A percentile compares a stretch with the other conserved stretches of the same genome.
Conservation (phyloP, 2,113 vertebrate species). For the Mus spicilegus region DNA sequence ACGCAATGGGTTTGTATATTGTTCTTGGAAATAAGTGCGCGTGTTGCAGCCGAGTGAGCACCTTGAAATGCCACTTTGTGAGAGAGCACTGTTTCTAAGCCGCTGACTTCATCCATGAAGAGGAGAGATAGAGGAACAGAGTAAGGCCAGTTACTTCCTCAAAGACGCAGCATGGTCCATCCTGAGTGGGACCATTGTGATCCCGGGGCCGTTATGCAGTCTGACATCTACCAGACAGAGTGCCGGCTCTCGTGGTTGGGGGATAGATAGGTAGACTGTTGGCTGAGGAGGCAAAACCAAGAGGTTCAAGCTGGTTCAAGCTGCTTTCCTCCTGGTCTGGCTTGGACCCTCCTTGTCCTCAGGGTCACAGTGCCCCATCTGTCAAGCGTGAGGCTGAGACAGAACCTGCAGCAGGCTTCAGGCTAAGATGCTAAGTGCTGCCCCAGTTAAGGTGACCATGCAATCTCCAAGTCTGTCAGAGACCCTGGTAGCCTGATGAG, state of each 20-base stretch:
- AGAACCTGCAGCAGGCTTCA: background rate
- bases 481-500: conserved; percentile 72
- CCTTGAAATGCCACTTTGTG: background rate
- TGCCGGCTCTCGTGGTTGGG: background rate
- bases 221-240: background rate
- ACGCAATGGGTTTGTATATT: background rate
- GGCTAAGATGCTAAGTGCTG: conserved; percentile 62
- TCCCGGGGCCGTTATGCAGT: too few species aligned
- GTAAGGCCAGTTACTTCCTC: background rate
- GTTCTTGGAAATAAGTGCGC: background rate
- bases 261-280: fast-evolving
- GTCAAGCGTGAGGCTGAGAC: background rate
- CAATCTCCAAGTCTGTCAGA: conserved; percentile 50
- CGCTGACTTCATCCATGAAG: background rate
- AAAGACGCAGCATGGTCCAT: background rate
- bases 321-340: background rate
- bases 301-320: background rate
- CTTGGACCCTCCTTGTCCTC: background rate
- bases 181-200: background rate
- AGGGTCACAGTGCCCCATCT: conserved; percentile 48
- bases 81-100: background rate
- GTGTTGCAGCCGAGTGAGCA: background rate
- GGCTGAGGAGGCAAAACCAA: fast-evolving
- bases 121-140: too few species aligned
- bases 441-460: background rate